Base-by-base conservation (phyloP, 2,797 vertebrate genomes). In the Clarias pachynema region DNA sequence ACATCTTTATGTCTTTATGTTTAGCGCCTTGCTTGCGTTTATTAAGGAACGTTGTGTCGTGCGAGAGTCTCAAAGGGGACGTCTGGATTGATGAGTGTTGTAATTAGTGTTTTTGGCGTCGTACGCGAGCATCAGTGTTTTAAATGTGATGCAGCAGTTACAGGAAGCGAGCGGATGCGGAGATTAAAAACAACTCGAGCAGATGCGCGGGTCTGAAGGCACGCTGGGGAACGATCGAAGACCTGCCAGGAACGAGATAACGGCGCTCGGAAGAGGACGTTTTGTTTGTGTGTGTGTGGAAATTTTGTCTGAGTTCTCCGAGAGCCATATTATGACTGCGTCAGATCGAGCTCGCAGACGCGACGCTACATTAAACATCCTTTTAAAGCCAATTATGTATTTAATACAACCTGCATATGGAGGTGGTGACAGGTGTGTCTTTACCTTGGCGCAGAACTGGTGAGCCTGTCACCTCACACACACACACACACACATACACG, bases 381-480 rank as follows among this genome's bases (percentile, higher is more conserved):
- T 8, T 70, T 49, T 56, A 14, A 74, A 73, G 66, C 49, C 10
- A 60, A 66, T 83, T 69, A 5, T 63, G 56, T 29, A 18, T 63
- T 86, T 34, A 77, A 69, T 34, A 66, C 77, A 80, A 82, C 31
- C 80, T 56, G 8, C 26, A 63, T 34, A 63, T 53, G 53, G 57
- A 79, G 29, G 40, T 70, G 77, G 24, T 59, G 81, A 66, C 77
- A 79, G 87, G 16, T 83, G 70, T 65, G 86, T 87, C 69, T 91
- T 86, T 89, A 69, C 26, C 84, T 87, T 79, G 81, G 84, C 86
- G 57, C 24, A 29, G 62, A 34, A 29, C 79, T 74, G 7, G 7
- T 44, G 59, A 66, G 63, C 7, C 49, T 75, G 44, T 75, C 53
- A 77, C 29, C 53, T 31, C 49, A 34, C 77, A 62, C 77, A 79